Evolutionary conservation across 2,888 invertebrate species (phyloP), one percentile per base, ranked within the genome.

Genomic region (Hermodice carunculata): DNA sequence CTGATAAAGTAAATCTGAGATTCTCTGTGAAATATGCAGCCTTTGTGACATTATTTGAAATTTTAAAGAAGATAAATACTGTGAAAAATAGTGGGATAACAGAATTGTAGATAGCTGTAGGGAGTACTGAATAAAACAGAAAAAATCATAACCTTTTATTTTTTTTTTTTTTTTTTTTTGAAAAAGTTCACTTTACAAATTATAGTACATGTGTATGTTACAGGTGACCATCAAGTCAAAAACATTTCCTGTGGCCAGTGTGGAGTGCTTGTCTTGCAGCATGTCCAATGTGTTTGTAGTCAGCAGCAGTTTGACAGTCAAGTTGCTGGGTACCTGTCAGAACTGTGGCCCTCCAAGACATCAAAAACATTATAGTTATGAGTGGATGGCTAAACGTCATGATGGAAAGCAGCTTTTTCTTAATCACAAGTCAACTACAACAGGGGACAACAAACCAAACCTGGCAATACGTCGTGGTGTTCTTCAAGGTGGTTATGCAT

Each of bases 261-360:
- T 49, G 17, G 49, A 49, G 14, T 49, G 49, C 24, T 17, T 49
- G 5, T 49, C 49, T 6, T 49, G 49, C 26, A 3, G 49, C 8
- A 28, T 26, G 17, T 26, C 26, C 17, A 49, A 49, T 24, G 24
- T 26, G 17, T 49, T 22, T 24, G 14, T 24, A 26, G 28, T 49
- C 6, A 60, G 51, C n/a, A 59, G 34, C 22, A 40, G 40, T 22
- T 17, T 19, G 24, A 51, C 60, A 26, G 19, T 52, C 17, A 60
- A 60, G 28, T 52, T 60, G 1, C n/a, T 29, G 14, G 60, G 51
- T 6, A 37, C 19, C 28, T 60, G 60, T 37, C 8, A 26, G 24
- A 52, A 51, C 42, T 60, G 60, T 26, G 31, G 28, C 6, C n/a
- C 28, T n/a, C n/a, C n/a, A n/a, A 14, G 52, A 11, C 14, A 24